phyloP scores from a whole-genome alignment of 2,797 vertebrate genomes.

The Prionace glauca region DNA sequence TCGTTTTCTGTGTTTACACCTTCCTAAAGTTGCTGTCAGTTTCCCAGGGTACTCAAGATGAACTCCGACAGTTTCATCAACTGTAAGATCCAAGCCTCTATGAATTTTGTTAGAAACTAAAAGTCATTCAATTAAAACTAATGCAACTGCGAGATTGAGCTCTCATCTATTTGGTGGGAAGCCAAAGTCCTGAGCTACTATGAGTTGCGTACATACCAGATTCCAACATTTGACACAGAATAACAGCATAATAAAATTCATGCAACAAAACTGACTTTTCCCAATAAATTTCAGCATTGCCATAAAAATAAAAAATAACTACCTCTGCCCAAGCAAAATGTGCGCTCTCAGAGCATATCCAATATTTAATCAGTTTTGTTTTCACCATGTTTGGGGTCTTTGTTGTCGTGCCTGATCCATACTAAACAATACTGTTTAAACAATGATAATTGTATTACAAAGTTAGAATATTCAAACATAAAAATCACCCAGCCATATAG shows the following conservation, averaged over 20 bases:
- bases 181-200: background rate
- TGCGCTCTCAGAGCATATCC: background rate
- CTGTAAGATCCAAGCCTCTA: background rate
- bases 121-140: background rate
- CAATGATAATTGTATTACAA: background rate
- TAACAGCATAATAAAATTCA: background rate
- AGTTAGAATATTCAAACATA: background rate
- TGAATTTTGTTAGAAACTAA: background rate
- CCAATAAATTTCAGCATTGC: background rate
- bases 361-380: background rate
- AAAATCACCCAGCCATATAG: background rate
- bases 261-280: background rate
- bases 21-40: background rate
- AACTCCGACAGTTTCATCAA: background rate
- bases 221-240: background rate
- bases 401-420: background rate
- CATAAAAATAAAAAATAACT: background rate
- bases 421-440: background rate
- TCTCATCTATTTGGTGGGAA: background rate
- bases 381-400: background rate
- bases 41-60: background rate
- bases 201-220: background rate
- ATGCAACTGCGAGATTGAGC: background rate
- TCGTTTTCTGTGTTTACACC: background rate
- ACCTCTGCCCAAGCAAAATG: background rate